These are phyloP conservation scores for Phoenicopterus ruber DNA, from an alignment of 2,113 vertebrate genomes.

Conservation along the genomic window DNA sequence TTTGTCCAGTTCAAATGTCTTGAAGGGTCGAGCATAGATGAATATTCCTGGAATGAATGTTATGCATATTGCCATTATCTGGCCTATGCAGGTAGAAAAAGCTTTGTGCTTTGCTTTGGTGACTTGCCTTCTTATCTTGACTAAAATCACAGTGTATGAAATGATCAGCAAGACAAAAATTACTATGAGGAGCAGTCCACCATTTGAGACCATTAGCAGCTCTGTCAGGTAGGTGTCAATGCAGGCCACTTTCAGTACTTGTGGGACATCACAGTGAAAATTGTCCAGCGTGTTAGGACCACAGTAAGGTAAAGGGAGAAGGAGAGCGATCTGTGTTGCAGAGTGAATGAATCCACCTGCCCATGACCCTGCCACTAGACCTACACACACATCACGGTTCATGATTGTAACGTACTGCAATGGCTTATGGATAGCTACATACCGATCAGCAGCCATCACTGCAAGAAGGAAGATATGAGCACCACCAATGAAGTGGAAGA, in stretches of 20 bases:
- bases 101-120: not conserved
- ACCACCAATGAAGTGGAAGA: not conserved
- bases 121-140: not conserved
- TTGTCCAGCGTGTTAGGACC: not conserved
- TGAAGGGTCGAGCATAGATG: not conserved
- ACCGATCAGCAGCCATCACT: not conserved
- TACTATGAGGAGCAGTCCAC: not conserved
- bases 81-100: not conserved
- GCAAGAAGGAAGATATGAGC: not conserved
- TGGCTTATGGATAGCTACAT: not conserved
- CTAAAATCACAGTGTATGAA: not conserved
- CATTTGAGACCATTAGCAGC: not conserved
- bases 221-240: not conserved
- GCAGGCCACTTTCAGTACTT: not conserved
- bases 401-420: not conserved
- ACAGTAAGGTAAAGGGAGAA: not conserved
- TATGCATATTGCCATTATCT: not conserved
- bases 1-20: not conserved
- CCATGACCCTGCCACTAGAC: not conserved
- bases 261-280: not conserved
- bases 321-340: not conserved
- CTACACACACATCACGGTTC: not conserved
- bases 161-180: not conserved
- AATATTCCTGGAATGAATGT: constrained; percentile 3
- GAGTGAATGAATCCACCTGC: not conserved